Conservation (phyloP, 2,888 invertebrate species). For the Carabus problematicus region DNA sequence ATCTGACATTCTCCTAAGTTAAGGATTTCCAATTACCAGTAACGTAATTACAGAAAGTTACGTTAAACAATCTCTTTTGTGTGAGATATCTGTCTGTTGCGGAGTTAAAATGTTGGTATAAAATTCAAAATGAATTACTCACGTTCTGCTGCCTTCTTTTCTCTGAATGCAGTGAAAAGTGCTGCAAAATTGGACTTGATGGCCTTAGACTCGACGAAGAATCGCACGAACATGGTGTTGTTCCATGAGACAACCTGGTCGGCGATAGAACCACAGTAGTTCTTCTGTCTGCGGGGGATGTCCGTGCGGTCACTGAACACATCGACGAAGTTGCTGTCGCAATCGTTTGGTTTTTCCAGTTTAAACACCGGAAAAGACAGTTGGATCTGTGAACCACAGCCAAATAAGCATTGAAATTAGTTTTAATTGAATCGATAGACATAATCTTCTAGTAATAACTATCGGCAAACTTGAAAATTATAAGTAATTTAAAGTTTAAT, state of each 20-base stretch:
- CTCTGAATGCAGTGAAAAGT: conserved; percentile 77
- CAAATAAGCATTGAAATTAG: neutral
- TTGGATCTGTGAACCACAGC: conserved; percentile 66
- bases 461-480: neutral
- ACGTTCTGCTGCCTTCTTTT: conserved; percentile 56
- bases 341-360: conserved; percentile 77
- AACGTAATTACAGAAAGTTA: too few species aligned
- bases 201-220: conserved; percentile 70
- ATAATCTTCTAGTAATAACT: neutral
- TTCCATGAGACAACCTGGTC: conserved; percentile 74
- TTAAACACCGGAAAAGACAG: conserved; percentile 71
- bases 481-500: too few species aligned
- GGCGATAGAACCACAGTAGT: conserved; percentile 87
- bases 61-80: too few species aligned
- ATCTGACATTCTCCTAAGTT: too few species aligned
- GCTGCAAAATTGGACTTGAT: conserved; percentile 71
- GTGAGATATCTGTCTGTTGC: too few species aligned
- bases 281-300: conserved; percentile 66
- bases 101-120: too few species aligned
- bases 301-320: conserved; percentile 72
- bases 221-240: conserved; percentile 77
- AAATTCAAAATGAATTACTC: too few species aligned
- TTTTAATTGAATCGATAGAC: neutral
- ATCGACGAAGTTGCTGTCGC: conserved; percentile 78
- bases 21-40: too few species aligned